Conservation (phyloP, 2,888 invertebrate genomes). For the Exephanes ischioxanthus region DNA sequence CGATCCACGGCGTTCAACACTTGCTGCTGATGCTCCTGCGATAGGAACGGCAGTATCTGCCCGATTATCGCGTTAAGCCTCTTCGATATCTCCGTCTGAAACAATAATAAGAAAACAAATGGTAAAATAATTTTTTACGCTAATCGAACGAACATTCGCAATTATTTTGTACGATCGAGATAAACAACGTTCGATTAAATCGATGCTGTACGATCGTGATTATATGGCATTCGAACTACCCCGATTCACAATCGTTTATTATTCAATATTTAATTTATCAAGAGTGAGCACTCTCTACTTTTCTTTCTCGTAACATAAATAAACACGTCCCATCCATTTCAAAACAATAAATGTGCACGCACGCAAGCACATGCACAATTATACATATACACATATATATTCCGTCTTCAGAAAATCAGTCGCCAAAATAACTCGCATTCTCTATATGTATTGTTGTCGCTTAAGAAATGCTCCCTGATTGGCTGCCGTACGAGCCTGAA, state of each 20-base stretch:
- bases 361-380: too few relatives aligned
- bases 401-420: too few relatives aligned
- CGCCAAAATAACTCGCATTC: too few relatives aligned
- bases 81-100: slow-evolving; percentile 99
- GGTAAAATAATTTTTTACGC: not conserved
- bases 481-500: too few relatives aligned
- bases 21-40: slow-evolving; percentile 98
- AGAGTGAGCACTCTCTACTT: not conserved
- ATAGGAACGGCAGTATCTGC: slow-evolving; percentile 97
- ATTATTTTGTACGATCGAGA: not conserved
- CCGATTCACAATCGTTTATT: not conserved
- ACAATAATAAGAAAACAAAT: slow-evolving; percentile 74
- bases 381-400: too few relatives aligned
- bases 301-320: too few relatives aligned
- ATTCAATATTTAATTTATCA: slow-evolving; percentile 39
- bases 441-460: too few relatives aligned
- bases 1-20: slow-evolving; percentile 98
- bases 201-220: not conserved
- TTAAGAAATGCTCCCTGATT: too few relatives aligned
- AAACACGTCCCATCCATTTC: too few relatives aligned
- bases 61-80: slow-evolving; percentile 97
- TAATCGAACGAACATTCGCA: not conserved
- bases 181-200: slow-evolving; percentile 1
- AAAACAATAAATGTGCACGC: too few relatives aligned
- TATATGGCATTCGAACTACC: not conserved